A percentile compares a stretch with the other conserved stretches of the same genome.
phyloP scores from a whole-genome alignment of 1,140 invertebrate genomes.

The Chironomus striatipennis region DNA sequence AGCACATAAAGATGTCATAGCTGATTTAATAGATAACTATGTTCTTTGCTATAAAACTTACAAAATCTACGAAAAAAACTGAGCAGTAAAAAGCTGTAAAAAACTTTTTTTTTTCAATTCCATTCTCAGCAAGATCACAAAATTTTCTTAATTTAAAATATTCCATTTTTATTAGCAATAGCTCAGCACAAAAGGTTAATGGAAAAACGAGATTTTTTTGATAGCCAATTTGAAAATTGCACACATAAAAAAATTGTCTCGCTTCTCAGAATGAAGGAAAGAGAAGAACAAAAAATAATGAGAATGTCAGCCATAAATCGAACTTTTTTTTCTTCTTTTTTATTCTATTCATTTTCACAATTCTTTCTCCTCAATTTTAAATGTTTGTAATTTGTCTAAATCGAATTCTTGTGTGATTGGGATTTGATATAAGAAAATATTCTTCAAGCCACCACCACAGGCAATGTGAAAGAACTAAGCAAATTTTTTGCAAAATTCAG shows the following conservation, averaged over 20 bases:
- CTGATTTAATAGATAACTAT: neutral
- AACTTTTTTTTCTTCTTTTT: neutral
- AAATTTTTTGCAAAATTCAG: no score
- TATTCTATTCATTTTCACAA: no score
- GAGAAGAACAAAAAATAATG: neutral
- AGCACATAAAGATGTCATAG: neutral
- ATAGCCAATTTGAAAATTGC: constrained; percentile 9
- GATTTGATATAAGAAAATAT: no score
- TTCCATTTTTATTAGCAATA: neutral
- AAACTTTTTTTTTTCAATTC: neutral
- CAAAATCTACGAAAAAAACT: neutral
- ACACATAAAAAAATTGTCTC: neutral
- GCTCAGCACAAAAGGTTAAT: constrained; percentile 12
- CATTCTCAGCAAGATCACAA: neutral
- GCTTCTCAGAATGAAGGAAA: neutral
- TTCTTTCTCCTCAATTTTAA: neutral
- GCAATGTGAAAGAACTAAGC: no score
- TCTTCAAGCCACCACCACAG: no score
- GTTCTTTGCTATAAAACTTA: neutral
- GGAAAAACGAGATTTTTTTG: neutral
- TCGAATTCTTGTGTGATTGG: neutral
- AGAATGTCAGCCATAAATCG: constrained; percentile 7
- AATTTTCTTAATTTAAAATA: no score
- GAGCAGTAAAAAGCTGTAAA: neutral
- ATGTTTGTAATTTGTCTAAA: constrained; percentile 9